Evolutionary conservation across 2,113 vertebrate species (phyloP).

Genomic region (Oreotrochilus melanogaster): DNA sequence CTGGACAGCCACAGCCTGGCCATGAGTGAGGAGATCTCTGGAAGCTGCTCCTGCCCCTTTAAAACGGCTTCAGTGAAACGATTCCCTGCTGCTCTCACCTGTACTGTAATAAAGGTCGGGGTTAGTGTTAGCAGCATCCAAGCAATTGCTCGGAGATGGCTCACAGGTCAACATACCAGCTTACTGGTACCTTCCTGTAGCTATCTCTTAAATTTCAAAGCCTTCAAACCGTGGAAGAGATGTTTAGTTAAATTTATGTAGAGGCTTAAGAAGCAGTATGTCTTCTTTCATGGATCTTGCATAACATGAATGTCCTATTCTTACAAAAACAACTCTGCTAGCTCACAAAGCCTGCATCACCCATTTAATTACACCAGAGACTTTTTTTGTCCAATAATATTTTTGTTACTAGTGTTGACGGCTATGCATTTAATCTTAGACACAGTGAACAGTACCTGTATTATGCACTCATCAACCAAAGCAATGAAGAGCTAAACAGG

Average conservation of each 20-base stretch:
- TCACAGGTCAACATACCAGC: fast-evolving
- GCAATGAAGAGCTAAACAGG: not conserved
- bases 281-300: fast-evolving
- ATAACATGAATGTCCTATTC: fast-evolving
- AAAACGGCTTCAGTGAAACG: fast-evolving
- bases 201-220: fast-evolving
- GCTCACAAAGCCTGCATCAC: not conserved
- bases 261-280: not conserved
- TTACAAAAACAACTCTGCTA: not conserved
- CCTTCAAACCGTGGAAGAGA: fast-evolving
- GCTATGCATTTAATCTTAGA: not conserved
- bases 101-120: fast-evolving
- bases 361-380: not conserved
- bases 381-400: not conserved
- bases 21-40: fast-evolving
- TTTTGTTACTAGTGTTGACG: not conserved
- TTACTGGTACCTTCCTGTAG: no score
- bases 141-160: fast-evolving
- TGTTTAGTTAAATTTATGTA: not conserved
- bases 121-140: not conserved
- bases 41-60: fast-evolving
- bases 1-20: not conserved
- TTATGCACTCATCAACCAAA: not conserved
- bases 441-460: fast-evolving
- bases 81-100: not conserved